These are phyloP conservation scores for Ylistrum balloti DNA, from an alignment of 1,140 invertebrate species.

Conservation along the genomic window DNA sequence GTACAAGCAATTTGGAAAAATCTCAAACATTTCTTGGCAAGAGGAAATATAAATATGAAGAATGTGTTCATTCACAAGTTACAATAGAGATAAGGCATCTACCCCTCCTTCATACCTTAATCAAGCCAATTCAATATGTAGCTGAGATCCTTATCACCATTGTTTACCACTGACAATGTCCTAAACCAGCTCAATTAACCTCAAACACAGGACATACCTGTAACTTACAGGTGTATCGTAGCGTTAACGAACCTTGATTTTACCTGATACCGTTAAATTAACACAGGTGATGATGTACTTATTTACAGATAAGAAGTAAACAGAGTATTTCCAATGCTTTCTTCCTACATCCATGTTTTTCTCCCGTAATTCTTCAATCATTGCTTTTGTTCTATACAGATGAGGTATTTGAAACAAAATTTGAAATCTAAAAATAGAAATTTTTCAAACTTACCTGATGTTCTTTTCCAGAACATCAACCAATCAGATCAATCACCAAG, in stretches of 20 bases:
- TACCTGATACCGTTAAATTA: background rate
- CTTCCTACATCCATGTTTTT: background rate
- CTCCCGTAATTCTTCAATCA: background rate
- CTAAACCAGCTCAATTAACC: slow-evolving; percentile 25
- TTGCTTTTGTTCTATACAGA: too few species aligned
- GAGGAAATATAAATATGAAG: background rate
- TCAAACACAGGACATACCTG: background rate
- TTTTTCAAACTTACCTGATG: too few species aligned
- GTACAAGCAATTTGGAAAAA: background rate
- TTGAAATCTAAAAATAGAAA: too few species aligned
- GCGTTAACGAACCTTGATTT: background rate
- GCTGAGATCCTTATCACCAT: background rate
- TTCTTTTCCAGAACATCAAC: too few species aligned
- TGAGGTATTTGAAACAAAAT: too few species aligned
- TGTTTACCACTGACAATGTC: background rate
- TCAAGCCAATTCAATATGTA: background rate
- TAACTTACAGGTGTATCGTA: slow-evolving; percentile 16
- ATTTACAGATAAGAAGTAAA: background rate
- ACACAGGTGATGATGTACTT: slow-evolving; percentile 8
- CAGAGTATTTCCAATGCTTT: background rate
- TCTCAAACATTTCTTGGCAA: slow-evolving; percentile 5
- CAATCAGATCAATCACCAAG: too few species aligned
- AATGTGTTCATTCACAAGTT: background rate
- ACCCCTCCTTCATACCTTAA: background rate
- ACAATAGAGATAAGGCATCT: slow-evolving; percentile 16